Percentiles rank a stretch among this genome's conserved stretches.
These are phyloP conservation scores for Scolopax rusticola DNA, from an alignment of 2,797 vertebrate genomes.

Conservation along the genomic window DNA sequence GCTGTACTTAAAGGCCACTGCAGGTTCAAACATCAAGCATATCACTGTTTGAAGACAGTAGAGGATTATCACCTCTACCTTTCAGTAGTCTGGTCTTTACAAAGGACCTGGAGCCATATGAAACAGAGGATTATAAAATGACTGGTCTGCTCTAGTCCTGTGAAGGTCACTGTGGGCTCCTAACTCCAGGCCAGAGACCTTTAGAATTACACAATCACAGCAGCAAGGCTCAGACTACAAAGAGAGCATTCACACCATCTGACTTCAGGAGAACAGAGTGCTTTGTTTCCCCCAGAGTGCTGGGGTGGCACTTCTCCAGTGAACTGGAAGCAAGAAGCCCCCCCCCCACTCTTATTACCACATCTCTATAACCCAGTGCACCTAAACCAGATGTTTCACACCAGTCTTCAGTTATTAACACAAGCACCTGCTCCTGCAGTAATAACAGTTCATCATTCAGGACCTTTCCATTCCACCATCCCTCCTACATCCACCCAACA, in stretches of 20 bases:
- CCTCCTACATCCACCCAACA: neutral
- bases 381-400: neutral
- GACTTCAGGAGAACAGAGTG: neutral
- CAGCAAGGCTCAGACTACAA: conserved; percentile 28
- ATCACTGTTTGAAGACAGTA: neutral
- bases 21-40: neutral
- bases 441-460: neutral
- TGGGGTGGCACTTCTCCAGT: neutral
- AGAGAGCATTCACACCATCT: neutral
- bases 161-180: neutral
- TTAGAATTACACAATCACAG: neutral
- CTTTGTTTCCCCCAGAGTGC: neutral
- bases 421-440: neutral
- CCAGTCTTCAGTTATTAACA: neutral
- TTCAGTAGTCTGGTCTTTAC: neutral
- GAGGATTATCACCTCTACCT: neutral
- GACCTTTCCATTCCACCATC: neutral
- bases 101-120: neutral
- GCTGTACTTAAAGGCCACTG: neutral
- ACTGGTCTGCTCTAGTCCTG: neutral
- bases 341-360: neutral
- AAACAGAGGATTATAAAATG: neutral
- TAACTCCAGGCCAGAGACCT: neutral
- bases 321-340: neutral
- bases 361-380: neutral